phyloP scores from a whole-genome alignment of 2,888 invertebrate species.

The Thymelicus sylvestris region DNA sequence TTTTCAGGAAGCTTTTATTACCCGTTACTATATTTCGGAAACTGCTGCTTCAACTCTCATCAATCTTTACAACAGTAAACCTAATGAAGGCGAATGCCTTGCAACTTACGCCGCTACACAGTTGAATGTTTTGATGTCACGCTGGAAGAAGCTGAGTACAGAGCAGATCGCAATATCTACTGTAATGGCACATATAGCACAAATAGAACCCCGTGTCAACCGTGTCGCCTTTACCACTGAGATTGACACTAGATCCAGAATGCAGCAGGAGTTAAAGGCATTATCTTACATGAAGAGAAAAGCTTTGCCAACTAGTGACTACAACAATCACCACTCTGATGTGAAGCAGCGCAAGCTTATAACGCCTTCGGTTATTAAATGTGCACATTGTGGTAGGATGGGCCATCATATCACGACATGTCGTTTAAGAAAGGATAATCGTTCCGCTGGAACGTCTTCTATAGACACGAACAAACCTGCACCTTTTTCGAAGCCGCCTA shows the following conservation, averaged over 20 bases:
- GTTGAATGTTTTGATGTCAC: background rate
- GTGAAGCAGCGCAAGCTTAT: background rate
- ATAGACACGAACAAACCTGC: too few species aligned
- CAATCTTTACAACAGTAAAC: conserved; percentile 30
- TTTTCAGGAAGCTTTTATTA: conserved; percentile 37
- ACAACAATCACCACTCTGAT: background rate
- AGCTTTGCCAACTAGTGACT: background rate
- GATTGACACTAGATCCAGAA: background rate
- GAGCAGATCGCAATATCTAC: conserved; percentile 36
- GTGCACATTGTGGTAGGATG: too few species aligned
- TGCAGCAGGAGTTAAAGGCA: conserved; percentile 19
- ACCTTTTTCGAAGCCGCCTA: too few species aligned
- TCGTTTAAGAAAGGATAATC: too few species aligned
- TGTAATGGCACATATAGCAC: conserved; percentile 36
- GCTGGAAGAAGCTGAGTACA: conserved; percentile 23
- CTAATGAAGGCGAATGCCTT: conserved; percentile 30
- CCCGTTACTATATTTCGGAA: conserved; percentile 33
- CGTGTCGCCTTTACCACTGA: conserved; percentile 28
- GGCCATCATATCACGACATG: too few species aligned
- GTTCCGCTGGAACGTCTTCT: too few species aligned
- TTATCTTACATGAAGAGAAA: conserved; percentile 5
- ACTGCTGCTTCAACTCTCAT: conserved; percentile 36
- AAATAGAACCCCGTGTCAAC: conserved; percentile 26
- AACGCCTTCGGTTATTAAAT: too few species aligned
- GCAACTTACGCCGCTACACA: conserved; percentile 17